Percentiles rank a stretch among this genome's conserved stretches.
Conservation (phyloP, 2,797 vertebrate genomes). For the Lutjanus campechanus region DNA sequence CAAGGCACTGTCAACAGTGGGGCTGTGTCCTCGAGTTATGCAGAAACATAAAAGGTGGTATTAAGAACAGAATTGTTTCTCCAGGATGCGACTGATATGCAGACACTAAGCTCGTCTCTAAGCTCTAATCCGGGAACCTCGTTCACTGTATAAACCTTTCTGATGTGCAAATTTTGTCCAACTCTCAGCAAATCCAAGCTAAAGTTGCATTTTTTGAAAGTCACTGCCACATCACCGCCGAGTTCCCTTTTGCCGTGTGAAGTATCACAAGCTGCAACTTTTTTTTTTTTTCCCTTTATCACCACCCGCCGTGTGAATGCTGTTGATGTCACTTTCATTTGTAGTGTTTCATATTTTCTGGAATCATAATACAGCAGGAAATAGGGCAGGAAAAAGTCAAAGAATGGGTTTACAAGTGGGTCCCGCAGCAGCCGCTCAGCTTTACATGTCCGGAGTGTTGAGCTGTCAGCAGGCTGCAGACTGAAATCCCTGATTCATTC, state of each 20-base stretch:
- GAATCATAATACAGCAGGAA: slow-evolving; percentile 19
- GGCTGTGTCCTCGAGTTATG: slow-evolving; percentile 45
- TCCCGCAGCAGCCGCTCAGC: slow-evolving; percentile 40
- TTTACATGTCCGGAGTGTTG: slow-evolving; percentile 38
- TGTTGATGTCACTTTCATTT: slow-evolving; percentile 32
- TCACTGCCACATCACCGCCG: background rate
- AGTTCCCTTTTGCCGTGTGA: slow-evolving; percentile 14
- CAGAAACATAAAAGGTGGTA: slow-evolving; percentile 57
- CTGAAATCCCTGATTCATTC: slow-evolving; percentile 57
- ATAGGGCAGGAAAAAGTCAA: slow-evolving; percentile 14
- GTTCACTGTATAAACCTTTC: slow-evolving; percentile 55
- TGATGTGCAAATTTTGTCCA: slow-evolving; percentile 66
- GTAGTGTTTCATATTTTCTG: slow-evolving; percentile 3
- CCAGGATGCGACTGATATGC: slow-evolving; percentile 47
- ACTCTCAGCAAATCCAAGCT: slow-evolving; percentile 49
- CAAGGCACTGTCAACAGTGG: slow-evolving; percentile 24
- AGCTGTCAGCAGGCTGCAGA: slow-evolving; percentile 58
- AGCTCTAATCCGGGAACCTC: slow-evolving; percentile 61
- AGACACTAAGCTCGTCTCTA: slow-evolving; percentile 59
- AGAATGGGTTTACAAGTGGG: slow-evolving; percentile 14
- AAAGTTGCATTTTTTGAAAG: slow-evolving; percentile 20
- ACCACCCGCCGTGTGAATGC: slow-evolving; percentile 7
- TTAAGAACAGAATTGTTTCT: slow-evolving; percentile 70
- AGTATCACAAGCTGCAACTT: slow-evolving; percentile 11
- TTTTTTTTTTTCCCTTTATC: background rate